Evolutionary conservation across 2,113 vertebrate genomes (phyloP).

Genomic region (Polypterus senegalus): DNA sequence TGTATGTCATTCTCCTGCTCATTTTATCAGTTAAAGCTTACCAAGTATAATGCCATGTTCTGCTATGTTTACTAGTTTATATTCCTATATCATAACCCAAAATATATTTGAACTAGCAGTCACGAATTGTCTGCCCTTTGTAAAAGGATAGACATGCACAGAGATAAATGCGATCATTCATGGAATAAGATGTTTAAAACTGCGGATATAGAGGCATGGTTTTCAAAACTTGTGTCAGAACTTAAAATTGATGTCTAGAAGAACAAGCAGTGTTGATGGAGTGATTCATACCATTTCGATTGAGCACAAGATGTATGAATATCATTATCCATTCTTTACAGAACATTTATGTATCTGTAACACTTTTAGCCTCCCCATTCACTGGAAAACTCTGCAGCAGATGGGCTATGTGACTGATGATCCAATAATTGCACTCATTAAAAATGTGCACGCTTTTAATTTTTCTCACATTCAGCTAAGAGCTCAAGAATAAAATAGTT

Average conservation of each 20-base stretch:
- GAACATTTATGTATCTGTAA: constrained; percentile 33
- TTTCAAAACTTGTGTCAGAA: background rate
- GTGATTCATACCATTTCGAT: background rate
- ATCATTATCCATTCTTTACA: constrained; percentile 38
- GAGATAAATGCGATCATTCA: too few species aligned
- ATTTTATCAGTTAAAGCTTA: too few species aligned
- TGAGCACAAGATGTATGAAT: constrained; percentile 30
- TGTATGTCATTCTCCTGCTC: too few species aligned
- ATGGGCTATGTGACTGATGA: constrained; percentile 60
- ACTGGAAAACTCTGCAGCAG: constrained; percentile 40
- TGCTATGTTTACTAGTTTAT: too few species aligned
- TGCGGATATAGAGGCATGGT: background rate
- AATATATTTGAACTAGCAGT: too few species aligned
- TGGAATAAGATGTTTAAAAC: background rate
- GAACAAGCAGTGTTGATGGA: background rate
- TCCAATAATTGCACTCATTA: constrained; percentile 60
- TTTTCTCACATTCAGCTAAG: constrained; percentile 39
- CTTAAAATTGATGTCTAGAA: background rate
- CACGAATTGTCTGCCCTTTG: too few species aligned
- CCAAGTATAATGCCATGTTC: too few species aligned
- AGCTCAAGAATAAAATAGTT: constrained; percentile 43
- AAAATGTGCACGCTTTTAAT: constrained; percentile 60
- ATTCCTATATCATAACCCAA: too few species aligned
- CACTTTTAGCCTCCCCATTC: constrained; percentile 29
- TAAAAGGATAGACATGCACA: too few species aligned